These are phyloP conservation scores for Bombus terrestris DNA, from an alignment of 1,140 invertebrate species.

Conservation along the genomic window DNA sequence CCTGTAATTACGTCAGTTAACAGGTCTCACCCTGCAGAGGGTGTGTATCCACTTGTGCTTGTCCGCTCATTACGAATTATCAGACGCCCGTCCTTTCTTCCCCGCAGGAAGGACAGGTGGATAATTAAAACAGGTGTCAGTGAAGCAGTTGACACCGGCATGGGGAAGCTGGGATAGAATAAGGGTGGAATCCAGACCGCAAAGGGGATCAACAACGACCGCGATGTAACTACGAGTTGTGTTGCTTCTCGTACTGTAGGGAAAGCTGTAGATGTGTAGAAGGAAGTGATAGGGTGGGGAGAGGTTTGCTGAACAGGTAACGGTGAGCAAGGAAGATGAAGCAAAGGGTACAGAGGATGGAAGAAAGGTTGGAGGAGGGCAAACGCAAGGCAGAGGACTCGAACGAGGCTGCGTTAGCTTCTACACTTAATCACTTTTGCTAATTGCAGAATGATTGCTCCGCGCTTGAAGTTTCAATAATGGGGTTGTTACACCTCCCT, in stretches of 20 bases:
- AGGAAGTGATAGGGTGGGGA: too few relatives aligned
- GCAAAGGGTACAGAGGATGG: neutral
- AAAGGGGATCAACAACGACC: conserved; percentile 30
- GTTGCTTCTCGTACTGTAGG: neutral
- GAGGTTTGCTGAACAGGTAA: neutral
- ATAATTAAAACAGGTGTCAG: conserved; percentile 73
- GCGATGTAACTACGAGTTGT: neutral
- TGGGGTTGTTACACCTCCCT: conserved; percentile 70
- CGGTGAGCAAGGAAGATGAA: neutral
- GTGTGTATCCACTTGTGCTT: conserved; percentile 27
- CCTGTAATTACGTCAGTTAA: conserved; percentile 62
- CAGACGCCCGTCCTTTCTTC: conserved; percentile 14
- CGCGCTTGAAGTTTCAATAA: conserved; percentile 78
- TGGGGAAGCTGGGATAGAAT: neutral
- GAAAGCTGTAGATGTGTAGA: neutral
- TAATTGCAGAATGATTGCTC: conserved; percentile 79
- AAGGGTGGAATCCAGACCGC: neutral
- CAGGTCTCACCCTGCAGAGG: neutral
- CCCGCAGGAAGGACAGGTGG: conserved; percentile 54
- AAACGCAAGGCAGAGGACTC: neutral
- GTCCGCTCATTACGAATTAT: conserved; percentile 56
- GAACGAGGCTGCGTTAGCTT: conserved; percentile 54
- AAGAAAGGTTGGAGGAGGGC: neutral
- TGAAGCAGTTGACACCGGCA: neutral
- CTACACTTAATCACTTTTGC: conserved; percentile 77